phyloP scores from a whole-genome alignment of 2,888 invertebrate genomes.

The Schizotus pectinicornis region DNA sequence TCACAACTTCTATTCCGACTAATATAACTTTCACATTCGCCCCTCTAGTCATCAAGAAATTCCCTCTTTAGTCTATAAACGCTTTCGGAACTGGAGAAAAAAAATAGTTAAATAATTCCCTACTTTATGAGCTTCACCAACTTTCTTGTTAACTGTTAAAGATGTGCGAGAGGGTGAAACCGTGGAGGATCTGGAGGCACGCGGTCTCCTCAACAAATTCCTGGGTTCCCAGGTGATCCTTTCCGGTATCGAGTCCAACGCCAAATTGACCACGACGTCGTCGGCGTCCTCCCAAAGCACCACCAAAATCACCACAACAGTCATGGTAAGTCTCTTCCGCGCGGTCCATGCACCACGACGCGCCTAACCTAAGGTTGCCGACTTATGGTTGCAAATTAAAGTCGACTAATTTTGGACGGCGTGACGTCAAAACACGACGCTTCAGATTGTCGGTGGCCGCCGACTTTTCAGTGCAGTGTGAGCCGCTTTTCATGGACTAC shows the following conservation, averaged over 20 bases:
- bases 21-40: no score
- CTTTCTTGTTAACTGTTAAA: constrained; percentile 1
- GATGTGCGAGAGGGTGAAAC: constrained; percentile 64
- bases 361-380: constrained; percentile 43
- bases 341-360: constrained; percentile 16
- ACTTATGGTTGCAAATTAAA: constrained; percentile 34
- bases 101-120: no score
- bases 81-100: no score
- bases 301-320: constrained; percentile 43
- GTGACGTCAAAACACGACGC: constrained; percentile 48
- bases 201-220: constrained; percentile 81
- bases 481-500: constrained; percentile 27
- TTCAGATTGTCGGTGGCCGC: constrained; percentile 19
- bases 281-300: constrained; percentile 28
- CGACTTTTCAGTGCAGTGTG: constrained; percentile 41
- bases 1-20: no score
- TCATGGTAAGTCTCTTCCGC: constrained; percentile 39
- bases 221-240: constrained; percentile 81
- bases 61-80: no score
- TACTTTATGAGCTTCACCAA: background rate
- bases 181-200: constrained; percentile 73
- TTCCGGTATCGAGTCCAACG: constrained; percentile 72
- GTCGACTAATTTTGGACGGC: constrained; percentile 50
- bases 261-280: constrained; percentile 35
- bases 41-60: no score